A percentile compares a stretch with the other conserved stretches of the same genome.
phyloP scores from a whole-genome alignment of 2,888 invertebrate genomes.

The Campoletis raptor region DNA sequence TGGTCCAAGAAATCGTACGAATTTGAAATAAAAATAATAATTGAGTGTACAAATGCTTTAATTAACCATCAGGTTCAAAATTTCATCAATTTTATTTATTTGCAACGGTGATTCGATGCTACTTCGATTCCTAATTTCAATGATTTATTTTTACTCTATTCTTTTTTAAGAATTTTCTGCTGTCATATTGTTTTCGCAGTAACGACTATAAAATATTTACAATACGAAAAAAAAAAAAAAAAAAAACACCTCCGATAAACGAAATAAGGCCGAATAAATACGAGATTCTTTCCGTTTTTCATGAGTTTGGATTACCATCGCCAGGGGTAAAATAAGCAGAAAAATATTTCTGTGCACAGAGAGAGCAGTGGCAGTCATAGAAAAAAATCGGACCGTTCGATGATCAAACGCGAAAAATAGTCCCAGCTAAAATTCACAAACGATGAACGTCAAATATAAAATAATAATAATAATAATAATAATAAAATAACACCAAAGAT shows the following conservation, averaged over 20 bases:
- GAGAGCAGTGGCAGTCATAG: not conserved
- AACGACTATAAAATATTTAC: constrained; percentile 3
- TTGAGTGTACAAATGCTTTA: too few relatives aligned
- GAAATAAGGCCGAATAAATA: constrained; percentile 3
- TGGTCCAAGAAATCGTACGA: not conserved
- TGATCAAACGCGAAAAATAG: constrained; percentile 9
- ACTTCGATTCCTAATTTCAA: not conserved
- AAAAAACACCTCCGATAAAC: not conserved
- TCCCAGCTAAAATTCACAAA: not conserved
- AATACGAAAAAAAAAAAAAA: not conserved
- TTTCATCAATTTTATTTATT: too few relatives aligned
- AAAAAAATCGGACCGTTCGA: constrained; percentile 22
- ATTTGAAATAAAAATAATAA: not conserved
- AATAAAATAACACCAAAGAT: not conserved
- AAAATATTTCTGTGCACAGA: not conserved
- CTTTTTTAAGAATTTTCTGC: not conserved
- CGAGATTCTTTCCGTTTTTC: constrained; percentile 29
- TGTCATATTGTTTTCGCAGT: not conserved
- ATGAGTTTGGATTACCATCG: constrained; percentile 30
- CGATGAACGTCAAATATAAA: not conserved
- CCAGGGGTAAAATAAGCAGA: constrained; percentile 12
- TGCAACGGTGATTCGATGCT: too few relatives aligned
- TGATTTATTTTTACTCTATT: not conserved
- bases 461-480: not conserved
- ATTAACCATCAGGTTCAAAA: too few relatives aligned